Conservation (phyloP, 2,113 vertebrate genomes). For the Cololabis saira region DNA sequence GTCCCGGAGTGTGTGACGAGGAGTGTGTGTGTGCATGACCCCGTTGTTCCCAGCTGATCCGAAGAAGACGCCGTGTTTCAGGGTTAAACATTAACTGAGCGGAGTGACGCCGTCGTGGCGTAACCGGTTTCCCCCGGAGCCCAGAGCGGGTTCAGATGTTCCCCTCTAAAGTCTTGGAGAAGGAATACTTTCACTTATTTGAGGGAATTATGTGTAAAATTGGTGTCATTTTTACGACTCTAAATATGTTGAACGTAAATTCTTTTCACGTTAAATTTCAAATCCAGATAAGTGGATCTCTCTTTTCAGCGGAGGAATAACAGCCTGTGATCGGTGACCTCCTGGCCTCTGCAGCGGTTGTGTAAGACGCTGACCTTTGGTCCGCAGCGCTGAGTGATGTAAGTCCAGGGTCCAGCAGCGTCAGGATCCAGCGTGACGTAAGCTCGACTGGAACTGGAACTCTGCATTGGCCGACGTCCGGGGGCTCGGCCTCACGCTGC, state of each 20-base stretch:
- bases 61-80: conserved; percentile 40
- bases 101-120: not conserved
- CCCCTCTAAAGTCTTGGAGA: not conserved
- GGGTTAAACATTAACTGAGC: conserved; percentile 63
- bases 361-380: conserved; percentile 53
- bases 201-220: too few relatives aligned
- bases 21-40: conserved; percentile 28
- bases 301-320: not conserved
- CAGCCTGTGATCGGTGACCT: not conserved
- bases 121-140: conserved; percentile 46
- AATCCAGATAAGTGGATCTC: not conserved
- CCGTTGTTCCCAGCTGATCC: conserved; percentile 17
- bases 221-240: not conserved
- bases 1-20: too few relatives aligned
- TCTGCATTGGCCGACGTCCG: conserved; percentile 48
- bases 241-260: too few relatives aligned
- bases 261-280: not conserved
- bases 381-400: conserved; percentile 39
- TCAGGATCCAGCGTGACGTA: conserved; percentile 40
- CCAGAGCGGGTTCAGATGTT: not conserved
- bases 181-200: too few relatives aligned
- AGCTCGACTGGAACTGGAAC: not conserved
- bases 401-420: conserved; percentile 38
- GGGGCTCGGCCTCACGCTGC: conserved; percentile 41
- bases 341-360: not conserved